phyloP scores from a whole-genome alignment of 2,888 invertebrate species.

The Torymus tubicola region DNA sequence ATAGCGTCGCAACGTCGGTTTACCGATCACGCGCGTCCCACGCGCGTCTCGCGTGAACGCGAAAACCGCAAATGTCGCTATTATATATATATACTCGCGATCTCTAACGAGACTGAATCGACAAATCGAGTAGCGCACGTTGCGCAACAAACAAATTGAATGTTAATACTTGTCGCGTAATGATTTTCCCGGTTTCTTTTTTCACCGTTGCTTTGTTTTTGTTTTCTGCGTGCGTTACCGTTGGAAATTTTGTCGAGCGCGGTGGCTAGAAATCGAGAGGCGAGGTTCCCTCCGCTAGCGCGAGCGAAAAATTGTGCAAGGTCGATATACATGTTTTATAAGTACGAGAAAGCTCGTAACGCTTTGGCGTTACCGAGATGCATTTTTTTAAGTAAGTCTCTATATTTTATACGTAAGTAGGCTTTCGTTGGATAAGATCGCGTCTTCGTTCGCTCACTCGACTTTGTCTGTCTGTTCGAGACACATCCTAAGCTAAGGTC shows the following conservation, averaged over 20 bases:
- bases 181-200: background rate
- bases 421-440: conserved; percentile 57
- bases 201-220: conserved; percentile 2
- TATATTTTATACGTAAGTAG: conserved; percentile 43
- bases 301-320: conserved; percentile 32
- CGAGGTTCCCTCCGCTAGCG: conserved; percentile 19
- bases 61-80: background rate
- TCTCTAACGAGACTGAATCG: conserved; percentile 19
- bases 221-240: background rate
- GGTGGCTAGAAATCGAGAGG: background rate
- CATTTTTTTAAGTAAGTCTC: conserved; percentile 39
- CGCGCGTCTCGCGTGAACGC: conserved; percentile 19
- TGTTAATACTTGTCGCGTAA: background rate
- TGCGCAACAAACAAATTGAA: conserved; percentile 39
- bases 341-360: conserved; percentile 55
- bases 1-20: background rate
- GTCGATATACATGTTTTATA: conserved; percentile 53
- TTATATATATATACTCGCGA: too few species aligned
- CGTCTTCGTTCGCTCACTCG: conserved; percentile 38
- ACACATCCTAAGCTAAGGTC: conserved; percentile 50
- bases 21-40: conserved; percentile 32
- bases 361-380: conserved; percentile 48
- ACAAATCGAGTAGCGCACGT: conserved; percentile 10
- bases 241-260: background rate
- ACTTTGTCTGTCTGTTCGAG: conserved; percentile 55